Conservation (phyloP, 2,888 invertebrate genomes). For the Rhagonycha lutea region DNA sequence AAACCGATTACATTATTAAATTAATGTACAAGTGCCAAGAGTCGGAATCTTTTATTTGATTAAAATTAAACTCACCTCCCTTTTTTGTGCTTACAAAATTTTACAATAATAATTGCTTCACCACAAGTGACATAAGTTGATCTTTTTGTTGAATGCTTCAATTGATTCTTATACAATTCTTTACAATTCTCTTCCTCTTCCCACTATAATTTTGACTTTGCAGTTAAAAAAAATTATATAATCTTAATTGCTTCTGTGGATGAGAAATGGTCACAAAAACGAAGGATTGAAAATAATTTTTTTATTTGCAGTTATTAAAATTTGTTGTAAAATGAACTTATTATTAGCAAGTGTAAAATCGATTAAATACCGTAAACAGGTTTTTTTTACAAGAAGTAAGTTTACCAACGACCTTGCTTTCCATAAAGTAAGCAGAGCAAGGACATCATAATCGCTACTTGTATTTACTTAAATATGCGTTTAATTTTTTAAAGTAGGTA, state of each 20-base stretch:
- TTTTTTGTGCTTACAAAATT: background rate
- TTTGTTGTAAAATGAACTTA: background rate
- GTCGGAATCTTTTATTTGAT: background rate
- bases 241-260: too few relatives aligned
- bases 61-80: background rate
- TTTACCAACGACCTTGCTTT: slow-evolving; percentile 1
- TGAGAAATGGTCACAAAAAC: too few relatives aligned
- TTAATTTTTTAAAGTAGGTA: background rate
- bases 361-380: background rate
- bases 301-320: background rate
- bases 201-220: too few relatives aligned
- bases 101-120: too few relatives aligned
- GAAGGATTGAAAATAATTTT: too few relatives aligned
- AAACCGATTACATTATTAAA: background rate
- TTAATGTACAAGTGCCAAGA: background rate
- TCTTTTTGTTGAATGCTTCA: background rate
- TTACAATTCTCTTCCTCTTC: background rate
- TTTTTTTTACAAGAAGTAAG: background rate
- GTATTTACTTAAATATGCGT: background rate
- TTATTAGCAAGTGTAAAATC: background rate
- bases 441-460: background rate
- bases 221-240: too few relatives aligned
- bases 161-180: background rate
- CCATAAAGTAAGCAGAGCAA: background rate
- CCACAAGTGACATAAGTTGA: background rate